These are phyloP conservation scores for Cephalopholis sonnerati DNA, from an alignment of 2,113 vertebrate species.

Conservation along the genomic window DNA sequence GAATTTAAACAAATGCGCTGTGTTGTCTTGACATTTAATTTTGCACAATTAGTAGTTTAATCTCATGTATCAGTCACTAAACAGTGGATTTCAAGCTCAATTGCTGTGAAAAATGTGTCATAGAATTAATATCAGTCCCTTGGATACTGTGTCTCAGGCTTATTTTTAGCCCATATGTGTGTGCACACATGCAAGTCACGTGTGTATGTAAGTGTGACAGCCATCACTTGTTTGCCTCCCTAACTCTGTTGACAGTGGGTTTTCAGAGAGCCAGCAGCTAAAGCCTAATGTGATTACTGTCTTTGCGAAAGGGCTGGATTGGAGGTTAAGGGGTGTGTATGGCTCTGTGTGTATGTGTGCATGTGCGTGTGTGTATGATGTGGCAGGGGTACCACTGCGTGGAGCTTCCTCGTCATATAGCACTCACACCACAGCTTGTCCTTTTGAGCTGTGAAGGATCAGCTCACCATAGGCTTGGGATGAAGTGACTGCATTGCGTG, in stretches of 20 bases:
- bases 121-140: conserved; percentile 50
- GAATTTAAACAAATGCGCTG: conserved; percentile 54
- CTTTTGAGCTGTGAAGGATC: conserved; percentile 73
- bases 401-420: conserved; percentile 49
- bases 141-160: conserved; percentile 26
- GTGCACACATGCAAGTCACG: conserved; percentile 14
- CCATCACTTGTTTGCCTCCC: conserved; percentile 60
- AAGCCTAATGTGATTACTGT: conserved; percentile 81
- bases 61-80: conserved; percentile 49
- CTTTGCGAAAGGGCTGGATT: conserved; percentile 72
- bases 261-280: conserved; percentile 73
- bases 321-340: conserved; percentile 59
- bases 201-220: conserved; percentile 62
- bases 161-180: conserved; percentile 61
- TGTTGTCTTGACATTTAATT: conserved; percentile 63
- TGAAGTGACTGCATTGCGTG: conserved; percentile 64
- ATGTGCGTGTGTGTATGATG: conserved; percentile 28
- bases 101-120: conserved; percentile 46
- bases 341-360: conserved; percentile 5
- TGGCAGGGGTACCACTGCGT: conserved; percentile 39
- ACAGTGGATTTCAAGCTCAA: conserved; percentile 38
- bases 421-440: conserved; percentile 68
- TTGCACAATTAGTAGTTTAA: conserved; percentile 60
- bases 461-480: conserved; percentile 66
- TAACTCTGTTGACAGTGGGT: conserved; percentile 71